These are phyloP conservation scores for Heliconius charithonia DNA, from an alignment of 2,888 invertebrate species.

Conservation along the genomic window DNA sequence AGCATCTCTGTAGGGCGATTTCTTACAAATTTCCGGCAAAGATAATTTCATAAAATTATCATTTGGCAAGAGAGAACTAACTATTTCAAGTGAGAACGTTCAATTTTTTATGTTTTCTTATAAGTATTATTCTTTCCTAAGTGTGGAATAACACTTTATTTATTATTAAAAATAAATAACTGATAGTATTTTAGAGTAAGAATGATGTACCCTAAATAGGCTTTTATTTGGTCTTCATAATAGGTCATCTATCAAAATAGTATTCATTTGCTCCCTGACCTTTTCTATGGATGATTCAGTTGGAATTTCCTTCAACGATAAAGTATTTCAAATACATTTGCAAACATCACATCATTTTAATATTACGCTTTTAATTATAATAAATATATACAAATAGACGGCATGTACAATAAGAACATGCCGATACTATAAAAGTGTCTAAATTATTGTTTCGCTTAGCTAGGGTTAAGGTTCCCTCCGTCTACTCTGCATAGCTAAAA, in stretches of 20 bases:
- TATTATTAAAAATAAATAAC: too few relatives aligned
- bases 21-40: too few relatives aligned
- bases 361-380: neutral
- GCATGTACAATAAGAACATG: neutral
- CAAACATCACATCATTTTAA: neutral
- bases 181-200: neutral
- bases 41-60: too few relatives aligned
- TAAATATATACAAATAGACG: neutral
- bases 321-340: neutral
- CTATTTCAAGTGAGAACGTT: too few relatives aligned
- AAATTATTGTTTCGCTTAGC: too few relatives aligned
- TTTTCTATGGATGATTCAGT: conserved; percentile 18
- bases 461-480: too few relatives aligned
- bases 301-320: neutral
- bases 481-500: too few relatives aligned
- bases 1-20: too few relatives aligned
- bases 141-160: too few relatives aligned
- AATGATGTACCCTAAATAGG: neutral
- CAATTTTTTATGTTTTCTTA: too few relatives aligned
- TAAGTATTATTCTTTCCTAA: too few relatives aligned
- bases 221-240: neutral
- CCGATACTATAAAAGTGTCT: neutral
- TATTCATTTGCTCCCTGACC: conserved; percentile 6
- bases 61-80: too few relatives aligned
- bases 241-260: conserved; percentile 18